A percentile compares a stretch with the other conserved stretches of the same genome.
These are phyloP conservation scores for Dascillus cervinus DNA, from an alignment of 2,888 invertebrate species.

Conservation along the genomic window DNA sequence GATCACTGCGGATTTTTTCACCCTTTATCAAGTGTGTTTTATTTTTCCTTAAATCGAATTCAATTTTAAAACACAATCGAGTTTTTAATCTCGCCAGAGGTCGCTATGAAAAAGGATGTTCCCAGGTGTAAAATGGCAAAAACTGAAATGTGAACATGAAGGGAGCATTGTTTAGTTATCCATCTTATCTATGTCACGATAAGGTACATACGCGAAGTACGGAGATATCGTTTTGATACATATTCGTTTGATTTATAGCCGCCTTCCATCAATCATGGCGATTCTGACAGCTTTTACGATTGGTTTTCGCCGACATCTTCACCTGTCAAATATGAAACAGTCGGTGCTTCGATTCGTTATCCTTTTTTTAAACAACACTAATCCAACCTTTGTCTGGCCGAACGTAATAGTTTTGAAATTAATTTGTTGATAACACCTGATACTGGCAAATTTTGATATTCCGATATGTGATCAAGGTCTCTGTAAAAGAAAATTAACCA, in stretches of 20 bases:
- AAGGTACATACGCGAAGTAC: slow-evolving; percentile 6
- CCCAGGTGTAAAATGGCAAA: background rate
- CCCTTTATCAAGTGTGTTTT: no score
- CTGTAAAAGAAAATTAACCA: no score
- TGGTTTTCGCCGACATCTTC: slow-evolving; percentile 37
- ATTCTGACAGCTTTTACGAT: slow-evolving; percentile 34
- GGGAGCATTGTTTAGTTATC: slow-evolving; percentile 11
- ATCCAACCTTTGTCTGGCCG: slow-evolving; percentile 6
- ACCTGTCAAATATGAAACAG: slow-evolving; percentile 31
- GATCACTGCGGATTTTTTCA: no score
- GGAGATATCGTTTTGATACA: slow-evolving; percentile 12
- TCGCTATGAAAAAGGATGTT: no score
- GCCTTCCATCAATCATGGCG: slow-evolving; percentile 36
- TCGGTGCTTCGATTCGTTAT: slow-evolving; percentile 12
- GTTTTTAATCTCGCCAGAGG: no score
- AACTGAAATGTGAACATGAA: slow-evolving; percentile 2
- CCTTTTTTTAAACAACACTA: slow-evolving; percentile 6
- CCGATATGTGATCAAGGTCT: no score
- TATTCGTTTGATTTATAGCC: slow-evolving; percentile 23
- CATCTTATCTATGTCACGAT: slow-evolving; percentile 9
- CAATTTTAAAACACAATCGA: no score
- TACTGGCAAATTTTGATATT: no score
- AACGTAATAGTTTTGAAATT: slow-evolving; percentile 5
- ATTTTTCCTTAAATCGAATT: no score
- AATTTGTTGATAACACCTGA: no score